Conservation (phyloP, 2,113 vertebrate species). For the Cacatua alba region DNA sequence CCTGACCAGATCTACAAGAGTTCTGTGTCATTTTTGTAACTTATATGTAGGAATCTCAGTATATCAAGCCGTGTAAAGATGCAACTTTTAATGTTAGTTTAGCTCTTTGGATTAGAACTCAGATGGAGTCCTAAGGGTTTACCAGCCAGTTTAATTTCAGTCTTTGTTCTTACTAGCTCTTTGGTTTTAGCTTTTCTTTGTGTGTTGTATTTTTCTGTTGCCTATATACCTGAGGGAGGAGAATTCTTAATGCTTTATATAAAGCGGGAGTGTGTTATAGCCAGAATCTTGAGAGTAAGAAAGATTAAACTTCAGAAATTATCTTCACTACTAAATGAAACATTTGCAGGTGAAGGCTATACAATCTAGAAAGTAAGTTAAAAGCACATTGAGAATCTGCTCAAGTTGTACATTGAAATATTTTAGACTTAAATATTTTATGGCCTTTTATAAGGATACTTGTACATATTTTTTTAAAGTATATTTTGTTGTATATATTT, state of each 20-base stretch:
- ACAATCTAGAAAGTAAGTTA: not conserved
- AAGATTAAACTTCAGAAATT: not conserved
- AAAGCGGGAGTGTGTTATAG: not conserved
- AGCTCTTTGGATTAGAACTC: not conserved
- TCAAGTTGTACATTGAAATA: not conserved
- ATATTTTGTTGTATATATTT: not conserved
- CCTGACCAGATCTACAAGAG: not conserved
- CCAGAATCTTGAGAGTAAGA: not conserved
- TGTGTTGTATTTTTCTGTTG: not conserved
- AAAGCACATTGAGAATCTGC: not conserved
- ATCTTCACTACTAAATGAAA: not conserved
- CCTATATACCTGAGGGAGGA: not conserved
- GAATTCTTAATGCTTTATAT: not conserved
- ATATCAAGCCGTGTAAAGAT: not conserved
- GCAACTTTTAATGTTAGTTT: not conserved
- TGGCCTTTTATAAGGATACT: not conserved
- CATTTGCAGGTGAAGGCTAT: not conserved
- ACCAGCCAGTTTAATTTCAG: not conserved
- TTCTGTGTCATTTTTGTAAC: not conserved
- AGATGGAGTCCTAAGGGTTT: not conserved
- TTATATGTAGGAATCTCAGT: accelerated
- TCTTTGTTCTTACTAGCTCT: not conserved
- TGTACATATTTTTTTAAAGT: not conserved
- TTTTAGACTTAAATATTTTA: not conserved
- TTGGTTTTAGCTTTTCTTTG: not conserved